Conservation (phyloP, 2,797 vertebrate species). For the Psittacula derbiana region DNA sequence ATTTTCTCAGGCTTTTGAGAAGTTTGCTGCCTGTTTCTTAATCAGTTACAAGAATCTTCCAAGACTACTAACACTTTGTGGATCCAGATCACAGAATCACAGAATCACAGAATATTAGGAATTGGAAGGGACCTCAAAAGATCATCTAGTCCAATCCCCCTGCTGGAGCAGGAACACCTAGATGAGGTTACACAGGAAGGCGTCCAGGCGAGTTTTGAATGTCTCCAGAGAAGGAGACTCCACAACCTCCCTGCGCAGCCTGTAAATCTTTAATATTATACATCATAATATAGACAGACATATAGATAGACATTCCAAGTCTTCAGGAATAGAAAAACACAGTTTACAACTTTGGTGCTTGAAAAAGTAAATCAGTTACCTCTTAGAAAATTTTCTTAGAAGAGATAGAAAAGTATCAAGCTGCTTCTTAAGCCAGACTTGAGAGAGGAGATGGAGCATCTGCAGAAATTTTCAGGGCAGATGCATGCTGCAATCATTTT, state of each 20-base stretch:
- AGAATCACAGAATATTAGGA: no score
- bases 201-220: no score
- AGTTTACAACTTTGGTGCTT: neutral
- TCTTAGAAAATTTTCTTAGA: neutral
- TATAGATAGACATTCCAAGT: neutral
- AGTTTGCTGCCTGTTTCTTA: neutral
- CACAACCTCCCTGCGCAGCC: no score
- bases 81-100: neutral
- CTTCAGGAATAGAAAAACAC: neutral
- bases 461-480: rapidly evolving
- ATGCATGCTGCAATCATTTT: neutral
- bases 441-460: neutral
- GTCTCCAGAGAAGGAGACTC: no score
- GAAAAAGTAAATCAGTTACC: neutral
- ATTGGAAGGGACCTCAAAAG: no score
- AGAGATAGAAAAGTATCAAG: neutral
- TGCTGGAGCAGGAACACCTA: no score
- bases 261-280: neutral
- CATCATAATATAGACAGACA: neutral
- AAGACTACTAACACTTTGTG: neutral
- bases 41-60: neutral
- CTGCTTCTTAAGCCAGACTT: neutral
- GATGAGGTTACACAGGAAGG: no score
- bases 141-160: no score
- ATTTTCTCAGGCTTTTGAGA: neutral